Evolutionary conservation across 2,888 invertebrate species (phyloP), one percentile per base, ranked within the genome.

Genomic region (Ditylenchus weischeri): DNA sequence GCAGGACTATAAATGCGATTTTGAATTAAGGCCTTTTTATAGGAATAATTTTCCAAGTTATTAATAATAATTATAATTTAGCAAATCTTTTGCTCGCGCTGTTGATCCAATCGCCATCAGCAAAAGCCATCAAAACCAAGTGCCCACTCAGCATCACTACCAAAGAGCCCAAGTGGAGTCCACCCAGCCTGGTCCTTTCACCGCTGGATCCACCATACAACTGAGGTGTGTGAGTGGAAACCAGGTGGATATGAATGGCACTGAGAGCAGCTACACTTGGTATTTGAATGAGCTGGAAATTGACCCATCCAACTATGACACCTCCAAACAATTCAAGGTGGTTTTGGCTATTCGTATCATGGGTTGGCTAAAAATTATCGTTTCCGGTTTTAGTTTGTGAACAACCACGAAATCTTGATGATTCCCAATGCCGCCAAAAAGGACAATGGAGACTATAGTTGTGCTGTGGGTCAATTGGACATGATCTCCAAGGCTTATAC

Each of bases 381-480:
- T 57, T 1, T n/a, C 1, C 7, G 6, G 6, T 10, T 59, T 59
- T 47, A 62, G 62, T 62, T 62, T 48, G 10, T 23, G 18, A 62
- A 48, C 43, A 48, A 47, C 49, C 43, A 48, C 8, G 47, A 47
- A 15, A 48, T 47, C 7, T 7, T 62, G 19, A 48, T 13, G n/a
- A 47, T 62, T 21, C 43, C 21, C 5, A 60, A 66, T 50, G 58
- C 71, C 15, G 38, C 54, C 35, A 57, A 65, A 18, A 48, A 57
- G 19, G 75, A 75, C 35, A 61, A 57, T 38, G 75, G 75, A 50
- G 50, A 51, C n/a, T 75, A 74, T 62, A 58, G 70, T 36, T 75
- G 75, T 62, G 73, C 75, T 11, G 69, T 69, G 0, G 75, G 75
- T 21, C 35, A 49, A 5, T 64, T 68, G 23, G 75, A 73, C 29